Conservation (phyloP, 2,113 vertebrate genomes). For the Bungarus multicinctus region DNA sequence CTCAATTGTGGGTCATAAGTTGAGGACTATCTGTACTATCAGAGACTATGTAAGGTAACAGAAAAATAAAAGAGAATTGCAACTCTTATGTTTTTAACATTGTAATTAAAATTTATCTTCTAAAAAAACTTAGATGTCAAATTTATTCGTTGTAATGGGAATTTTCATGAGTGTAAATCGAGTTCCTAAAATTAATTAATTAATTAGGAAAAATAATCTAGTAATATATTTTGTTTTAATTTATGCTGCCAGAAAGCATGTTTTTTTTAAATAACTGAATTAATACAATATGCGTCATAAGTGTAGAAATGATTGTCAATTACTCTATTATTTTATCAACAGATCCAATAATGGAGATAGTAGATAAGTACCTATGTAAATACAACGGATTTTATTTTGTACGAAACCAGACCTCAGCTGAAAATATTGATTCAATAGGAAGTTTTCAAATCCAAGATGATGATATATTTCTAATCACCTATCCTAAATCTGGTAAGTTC, state of each 20-base stretch:
- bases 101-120: neutral
- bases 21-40: neutral
- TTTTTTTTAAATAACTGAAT: neutral
- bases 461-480: neutral
- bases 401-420: neutral
- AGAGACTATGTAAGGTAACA: neutral
- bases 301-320: neutral
- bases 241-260: neutral
- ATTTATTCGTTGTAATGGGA: too few relatives aligned
- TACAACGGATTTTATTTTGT: neutral
- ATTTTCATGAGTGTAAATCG: too few relatives aligned
- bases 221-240: neutral
- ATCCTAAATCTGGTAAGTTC: neutral
- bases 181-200: too few relatives aligned
- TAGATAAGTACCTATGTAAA: neutral
- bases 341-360: neutral
- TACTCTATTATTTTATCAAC: neutral
- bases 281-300: neutral
- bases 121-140: too few relatives aligned
- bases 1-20: too few relatives aligned
- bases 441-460: neutral
- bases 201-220: neutral
- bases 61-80: neutral
- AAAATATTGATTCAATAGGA: neutral
- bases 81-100: neutral